Base-by-base conservation (phyloP, 2,113 vertebrate genomes). In the Amblyopsis rosae region DNA sequence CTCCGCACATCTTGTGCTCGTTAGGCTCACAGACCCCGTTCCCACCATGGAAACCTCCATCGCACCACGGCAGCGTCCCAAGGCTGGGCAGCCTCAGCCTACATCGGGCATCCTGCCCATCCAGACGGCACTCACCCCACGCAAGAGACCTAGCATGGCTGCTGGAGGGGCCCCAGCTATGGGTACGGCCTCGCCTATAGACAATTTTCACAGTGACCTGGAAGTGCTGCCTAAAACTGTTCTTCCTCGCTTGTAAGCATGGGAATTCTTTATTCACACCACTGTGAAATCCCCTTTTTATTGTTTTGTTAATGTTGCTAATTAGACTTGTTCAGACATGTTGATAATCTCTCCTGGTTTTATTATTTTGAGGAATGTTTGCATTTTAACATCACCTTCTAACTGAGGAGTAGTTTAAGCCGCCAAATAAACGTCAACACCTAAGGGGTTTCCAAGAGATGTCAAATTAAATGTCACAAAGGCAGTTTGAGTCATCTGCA, bases 41-140 rank as follows among this genome's bases (percentile, higher is more conserved):
- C 97, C 95, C 16, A 96, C 96, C 0, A 95, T 83, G 59, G 98
- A 98, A 90, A 99, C 98, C 0, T 99, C 98, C 81, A 99, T 99
- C 78, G 95, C 95, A 1, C 98, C 98, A 48, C 95, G 98, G 55
- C 97, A 99, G 87, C 93, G 98, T 63, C 98, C 98, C 57, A 99
- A 99, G 84, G 95, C 97, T 56, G 96, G 96, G 19, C 96, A 98
- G 73, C 92, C 95, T 3, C 98, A 98, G 73, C 92, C 95, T 0
- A 96, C 96, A 79, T 92, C 96, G 59, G 95, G 96, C 59, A 99
- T 98, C 67, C 90, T 99, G 70, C 95, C 98, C 59, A 98, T 99
- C 70, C 98, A 99, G 80, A 95, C 97, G 50, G 94, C 96, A 54
- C 90, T 98, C 73, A 99, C 97, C 0, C 97, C 98, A 9, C 92